Conservation (phyloP, 2,888 invertebrate genomes). For the Gortyna flavago region DNA sequence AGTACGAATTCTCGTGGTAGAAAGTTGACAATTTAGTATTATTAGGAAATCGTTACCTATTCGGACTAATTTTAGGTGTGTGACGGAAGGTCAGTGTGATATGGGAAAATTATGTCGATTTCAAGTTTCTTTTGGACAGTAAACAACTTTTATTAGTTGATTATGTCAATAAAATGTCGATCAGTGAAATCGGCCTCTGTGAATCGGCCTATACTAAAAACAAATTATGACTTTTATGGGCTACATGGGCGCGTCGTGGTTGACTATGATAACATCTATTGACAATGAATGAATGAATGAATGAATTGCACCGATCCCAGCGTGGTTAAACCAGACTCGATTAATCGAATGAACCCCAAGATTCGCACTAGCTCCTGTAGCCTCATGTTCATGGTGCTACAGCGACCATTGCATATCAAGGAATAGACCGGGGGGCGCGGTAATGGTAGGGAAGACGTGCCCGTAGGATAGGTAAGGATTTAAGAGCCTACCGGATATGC, state of each 20-base stretch:
- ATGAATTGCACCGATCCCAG: no score
- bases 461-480: no score
- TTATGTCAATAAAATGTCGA: conserved; percentile 22
- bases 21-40: conserved; percentile 57
- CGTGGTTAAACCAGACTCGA: no score
- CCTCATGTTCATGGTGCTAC: no score
- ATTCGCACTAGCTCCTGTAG: no score
- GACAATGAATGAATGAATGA: no score
- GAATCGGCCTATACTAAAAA: conserved; percentile 16
- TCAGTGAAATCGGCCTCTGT: conserved; percentile 35
- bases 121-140: conserved; percentile 10
- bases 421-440: no score
- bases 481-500: no score
- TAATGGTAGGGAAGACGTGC: no score
- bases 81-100: conserved; percentile 43
- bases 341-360: no score
- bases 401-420: no score
- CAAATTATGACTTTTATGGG: neutral
- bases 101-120: conserved; percentile 35
- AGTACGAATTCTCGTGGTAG: conserved; percentile 40
- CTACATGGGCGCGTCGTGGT: no score
- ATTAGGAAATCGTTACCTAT: conserved; percentile 53
- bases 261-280: neutral
- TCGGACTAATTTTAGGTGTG: conserved; percentile 45
- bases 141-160: conserved; percentile 28